phyloP scores from a whole-genome alignment of 2,113 vertebrate species.

The Tachycineta bicolor region DNA sequence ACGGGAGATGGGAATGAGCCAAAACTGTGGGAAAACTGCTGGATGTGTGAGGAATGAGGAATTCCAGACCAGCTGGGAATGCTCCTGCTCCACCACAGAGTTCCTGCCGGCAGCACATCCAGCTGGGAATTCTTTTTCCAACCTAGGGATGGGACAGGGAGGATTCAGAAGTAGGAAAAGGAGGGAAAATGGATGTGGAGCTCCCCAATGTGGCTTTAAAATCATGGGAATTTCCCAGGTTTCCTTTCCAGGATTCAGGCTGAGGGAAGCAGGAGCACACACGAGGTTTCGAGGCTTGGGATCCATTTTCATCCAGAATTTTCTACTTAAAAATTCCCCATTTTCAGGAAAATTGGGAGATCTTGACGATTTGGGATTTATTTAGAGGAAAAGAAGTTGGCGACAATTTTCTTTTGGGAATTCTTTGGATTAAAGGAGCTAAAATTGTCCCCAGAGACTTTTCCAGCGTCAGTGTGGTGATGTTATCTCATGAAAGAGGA shows the following conservation, averaged over 20 bases:
- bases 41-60: background rate
- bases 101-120: background rate
- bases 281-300: background rate
- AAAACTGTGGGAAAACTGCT: background rate
- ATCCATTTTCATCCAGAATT: fast-evolving
- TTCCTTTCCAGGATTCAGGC: background rate
- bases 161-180: background rate
- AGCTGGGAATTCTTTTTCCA: background rate
- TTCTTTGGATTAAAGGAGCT: background rate
- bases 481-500: background rate
- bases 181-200: background rate
- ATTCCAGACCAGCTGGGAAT: background rate
- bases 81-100: background rate
- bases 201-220: background rate
- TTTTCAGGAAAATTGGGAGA: background rate
- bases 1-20: fast-evolving
- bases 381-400: background rate
- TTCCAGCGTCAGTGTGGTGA: background rate
- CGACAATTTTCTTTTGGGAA: background rate
- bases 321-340: fast-evolving
- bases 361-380: background rate
- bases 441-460: background rate
- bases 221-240: background rate
- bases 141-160: background rate
- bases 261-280: background rate